Evolutionary conservation across 1,140 invertebrate genomes (phyloP), one percentile per base, ranked within the genome.

Genomic region (Drosophila bocqueti): DNA sequence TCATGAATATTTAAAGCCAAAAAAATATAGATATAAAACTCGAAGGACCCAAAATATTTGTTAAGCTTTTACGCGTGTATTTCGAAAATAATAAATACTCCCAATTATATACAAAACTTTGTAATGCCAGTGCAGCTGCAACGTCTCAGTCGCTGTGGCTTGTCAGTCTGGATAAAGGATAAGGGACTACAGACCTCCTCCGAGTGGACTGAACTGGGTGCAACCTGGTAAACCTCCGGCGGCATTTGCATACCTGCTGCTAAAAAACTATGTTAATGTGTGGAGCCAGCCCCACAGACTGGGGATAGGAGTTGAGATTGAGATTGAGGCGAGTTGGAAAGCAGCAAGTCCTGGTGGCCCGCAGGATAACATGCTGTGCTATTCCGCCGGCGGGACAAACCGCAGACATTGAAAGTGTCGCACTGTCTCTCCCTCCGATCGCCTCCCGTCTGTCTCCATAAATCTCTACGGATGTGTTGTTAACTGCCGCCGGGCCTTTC

Each of bases 231-330:
- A 83, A 86, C 76, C 83, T 74, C 76, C 79, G 65, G 76, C 80
- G 62, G 77, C 65, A 81, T 87, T 89, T 87, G 85, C 85, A 84
- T 60, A 71, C 50, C 80, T 68, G 67, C 57, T 69, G 68, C 72
- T 67, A 72, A 76, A 80, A 79, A 89, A 90, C 85, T 89, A 81
- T 89, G 85, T 89, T 87, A 87, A 89, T 87, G 78, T 85, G 75
- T 79, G 73, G 69, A 68, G 57, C 61, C 55, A 59, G 50, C 46
- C 47, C 46, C 46, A 16, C 18, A 74, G 69, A 59, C 24, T 43
- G 16, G 11, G 57, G 57, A 59, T 45, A 18, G 7, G n/a, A 42
- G 42, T 45, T 62, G 55, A 62, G 55, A 63, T 63, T 57, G 34
- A 40, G 61, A 87, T 83, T 83, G 71, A 76, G 67, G 83, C 60